Base-by-base conservation (phyloP, 92 coral and sea anemone genomes). In the Parazoanthus swiftii region DNA sequence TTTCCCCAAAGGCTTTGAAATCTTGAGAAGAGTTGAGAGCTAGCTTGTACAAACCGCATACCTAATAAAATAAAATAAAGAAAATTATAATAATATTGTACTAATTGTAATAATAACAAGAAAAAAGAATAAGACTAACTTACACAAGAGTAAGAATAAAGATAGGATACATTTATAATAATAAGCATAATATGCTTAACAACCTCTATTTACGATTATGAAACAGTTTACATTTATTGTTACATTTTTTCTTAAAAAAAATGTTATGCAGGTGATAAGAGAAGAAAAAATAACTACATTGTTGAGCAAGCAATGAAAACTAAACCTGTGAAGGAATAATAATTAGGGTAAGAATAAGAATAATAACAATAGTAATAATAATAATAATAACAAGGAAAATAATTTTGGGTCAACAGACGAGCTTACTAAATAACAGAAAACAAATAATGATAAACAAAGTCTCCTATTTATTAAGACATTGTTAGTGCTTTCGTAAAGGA, bases 1-100 rank as follows among this genome's bases (percentile, higher is more conserved):
- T 95, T 88, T 97, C 95, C 37, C 98, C 98, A 56, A 95, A 95
- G 11, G 86, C 85, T 46, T 91, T 93, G 66, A 97, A 90, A 59
- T 92, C 92, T 33, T 91, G 91, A 4, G 99, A 88, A 54, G 96
- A 88, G 72, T 97, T 92, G 6, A 97, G 84, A 26, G 94, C 91
- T 66, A 95, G 70, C 85, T 93, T 92, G 82, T 94, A 91, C 15
- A 97, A 89, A 26, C 86, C 80, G 71, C 99, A 97, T 44, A 97
- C 89, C 79, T 80, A 54, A 1, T 63, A 79, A 54, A 26, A 1
- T 63, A 79, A 54, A 26, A 75, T 18, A 33, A 74, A 35, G 0
- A 26, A 8, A 35, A 63, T 23, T 15, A 23, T 68, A 0, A n/a
- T 26, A 68, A 68, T 21, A 72, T 29, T 29, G 29, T 10, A 72